Percentiles rank a stretch among this genome's conserved stretches.
Conservation (phyloP, 2,888 invertebrate species). For the Theretra japonica region DNA sequence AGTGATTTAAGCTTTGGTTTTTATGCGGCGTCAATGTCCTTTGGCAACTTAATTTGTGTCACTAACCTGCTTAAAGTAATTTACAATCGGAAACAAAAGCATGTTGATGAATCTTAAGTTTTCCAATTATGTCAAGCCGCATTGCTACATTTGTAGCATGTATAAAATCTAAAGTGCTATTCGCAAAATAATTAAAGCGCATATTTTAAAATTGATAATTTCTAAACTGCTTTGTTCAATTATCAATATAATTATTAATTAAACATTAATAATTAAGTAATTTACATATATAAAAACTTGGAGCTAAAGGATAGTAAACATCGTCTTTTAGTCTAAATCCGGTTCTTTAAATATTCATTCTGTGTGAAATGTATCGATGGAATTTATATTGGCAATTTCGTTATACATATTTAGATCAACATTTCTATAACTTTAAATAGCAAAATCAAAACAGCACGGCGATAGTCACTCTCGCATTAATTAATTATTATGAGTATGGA, state of each 20-base stretch:
- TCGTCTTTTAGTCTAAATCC: too few relatives aligned
- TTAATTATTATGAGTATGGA: too few relatives aligned
- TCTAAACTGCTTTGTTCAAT: too few relatives aligned
- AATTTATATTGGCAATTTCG: neutral
- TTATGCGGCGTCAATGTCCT: constrained; percentile 63
- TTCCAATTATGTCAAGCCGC: neutral
- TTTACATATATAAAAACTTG: too few relatives aligned
- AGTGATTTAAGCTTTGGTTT: constrained; percentile 48
- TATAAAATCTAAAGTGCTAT: too few relatives aligned
- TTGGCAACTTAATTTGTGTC: constrained; percentile 43
- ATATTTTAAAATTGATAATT: too few relatives aligned
- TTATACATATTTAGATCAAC: neutral
- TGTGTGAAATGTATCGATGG: neutral
- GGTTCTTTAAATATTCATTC: too few relatives aligned
- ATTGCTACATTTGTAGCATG: neutral
- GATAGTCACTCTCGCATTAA: too few relatives aligned
- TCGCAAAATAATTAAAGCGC: too few relatives aligned
- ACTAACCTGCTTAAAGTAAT: constrained; percentile 46
- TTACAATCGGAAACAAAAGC: constrained; percentile 13
- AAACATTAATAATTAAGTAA: too few relatives aligned
- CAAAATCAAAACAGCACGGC: neutral
- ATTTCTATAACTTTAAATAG: neutral
- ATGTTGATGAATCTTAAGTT: neutral
- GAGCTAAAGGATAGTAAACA: too few relatives aligned
- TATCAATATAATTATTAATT: too few relatives aligned